Base-by-base conservation (phyloP, 1,140 invertebrate genomes). In the Leptinotarsa undecemlineata region DNA sequence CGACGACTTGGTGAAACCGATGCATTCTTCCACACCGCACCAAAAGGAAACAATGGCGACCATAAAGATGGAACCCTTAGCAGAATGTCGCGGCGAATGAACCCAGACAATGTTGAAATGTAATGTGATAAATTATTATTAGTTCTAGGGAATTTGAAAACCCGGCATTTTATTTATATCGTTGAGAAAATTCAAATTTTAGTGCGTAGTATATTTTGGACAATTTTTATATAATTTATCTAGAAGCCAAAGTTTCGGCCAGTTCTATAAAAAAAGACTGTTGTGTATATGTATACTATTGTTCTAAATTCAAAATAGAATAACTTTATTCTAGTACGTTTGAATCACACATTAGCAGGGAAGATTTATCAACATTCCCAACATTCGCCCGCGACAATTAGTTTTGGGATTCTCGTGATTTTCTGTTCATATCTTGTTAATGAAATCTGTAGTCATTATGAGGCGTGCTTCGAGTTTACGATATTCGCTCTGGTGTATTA, bases 1-100 rank as follows among this genome's bases (percentile, higher is more conserved):
- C 70, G 87, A 88, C 74, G 89, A 90, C 62, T 82, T 90, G 72
- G 89, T 90, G 0, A 90, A 90, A 77, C 87, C 88, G 14, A 83
- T 85, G 71, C 83, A 85, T 73, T 71, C 76, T 62, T 75, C 81
- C 68, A 75, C 78, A 33, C 60, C 71, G 51, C 74, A 80, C 68
- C 71, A 81, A 68, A 82, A 84, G 79, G 83, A 83, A 75, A 62
- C 77, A 19, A 84, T 83, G 79, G 76, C 83, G 72, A 77, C 83
- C 20, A 88, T 88, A 71, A 88, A 88, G 79, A 85, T 88, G 78
- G 87, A 88, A 79, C 87, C 87, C 57, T 84, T 88, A 70, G 85
- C 87, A 60, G 87, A 87, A 78, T 88, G 86, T 80, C 84, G 85
- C 51, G 83, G 84, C 76, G 84, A 86, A 81, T 86, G 83, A 85